Evolutionary conservation across 2,797 vertebrate species (phyloP).

Genomic region (Coendou prehensilis): DNA sequence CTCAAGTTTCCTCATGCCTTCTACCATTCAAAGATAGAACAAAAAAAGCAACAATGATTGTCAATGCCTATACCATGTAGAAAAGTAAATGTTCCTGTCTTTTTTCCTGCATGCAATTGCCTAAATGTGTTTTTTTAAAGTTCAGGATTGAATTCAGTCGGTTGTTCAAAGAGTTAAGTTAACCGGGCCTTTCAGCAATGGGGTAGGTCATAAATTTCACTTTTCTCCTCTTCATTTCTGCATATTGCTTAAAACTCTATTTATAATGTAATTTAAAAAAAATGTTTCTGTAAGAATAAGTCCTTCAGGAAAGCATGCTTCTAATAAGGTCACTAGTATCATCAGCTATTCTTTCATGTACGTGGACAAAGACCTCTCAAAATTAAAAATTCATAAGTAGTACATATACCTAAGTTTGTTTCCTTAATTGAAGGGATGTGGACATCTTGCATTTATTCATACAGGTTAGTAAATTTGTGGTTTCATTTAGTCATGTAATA

Average conservation of each 20-base stretch:
- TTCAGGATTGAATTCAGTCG: not conserved
- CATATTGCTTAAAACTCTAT: conserved; percentile 10
- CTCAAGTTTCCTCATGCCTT: not conserved
- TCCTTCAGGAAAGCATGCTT: not conserved
- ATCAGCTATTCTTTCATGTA: not conserved
- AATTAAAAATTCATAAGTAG: conserved; percentile 45
- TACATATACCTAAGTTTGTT: not conserved
- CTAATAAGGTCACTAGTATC: not conserved
- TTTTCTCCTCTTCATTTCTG: conserved; percentile 7
- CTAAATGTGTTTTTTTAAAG: not conserved
- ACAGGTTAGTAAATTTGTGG: not conserved
- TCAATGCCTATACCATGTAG: not conserved
- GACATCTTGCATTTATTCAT: not conserved
- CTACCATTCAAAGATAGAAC: conserved; percentile 4
- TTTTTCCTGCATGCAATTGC: not conserved
- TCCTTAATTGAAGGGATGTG: not conserved
- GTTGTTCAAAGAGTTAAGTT: not conserved
- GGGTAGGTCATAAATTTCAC: not conserved
- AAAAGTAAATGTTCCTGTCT: not conserved
- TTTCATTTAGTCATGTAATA: conserved; percentile 4
- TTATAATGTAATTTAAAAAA: conserved; percentile 32
- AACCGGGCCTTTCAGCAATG: not conserved
- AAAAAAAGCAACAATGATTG: not conserved
- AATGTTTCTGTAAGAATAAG: conserved; percentile 4
- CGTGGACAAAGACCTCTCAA: not conserved